Base-by-base conservation (phyloP, 2,888 invertebrate species). In the Amitus sp. region DNA sequence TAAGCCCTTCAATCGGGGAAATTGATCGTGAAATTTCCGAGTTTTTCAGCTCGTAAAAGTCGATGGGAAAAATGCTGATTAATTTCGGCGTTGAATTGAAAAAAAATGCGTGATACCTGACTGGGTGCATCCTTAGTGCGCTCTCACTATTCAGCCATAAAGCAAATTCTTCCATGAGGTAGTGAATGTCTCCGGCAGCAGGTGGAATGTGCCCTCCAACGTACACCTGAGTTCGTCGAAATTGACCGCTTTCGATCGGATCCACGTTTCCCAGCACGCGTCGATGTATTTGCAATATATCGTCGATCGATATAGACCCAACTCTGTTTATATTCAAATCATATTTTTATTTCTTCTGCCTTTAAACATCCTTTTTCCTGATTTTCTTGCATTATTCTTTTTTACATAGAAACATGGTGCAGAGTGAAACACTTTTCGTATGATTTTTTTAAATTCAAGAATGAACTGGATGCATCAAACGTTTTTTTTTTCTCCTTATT, bases 161-260 rank as follows among this genome's bases (percentile, higher is more conserved):
- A n/a, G 94, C 87, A 78, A 98, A 95, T 68, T 92, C 92, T 13
- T 87, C 86, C 94, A 98, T 95, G 13, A 97, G 85, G 39, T 86
- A 85, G 7, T 88, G 88, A 51, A 98, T 88, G 66, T 94, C 90
- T 0, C 89, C 88, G 0, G 98, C 94, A 0, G 91, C 88, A 0
- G 98, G 96, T 0, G 98, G 98, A 47, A 93, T 87, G 80, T 97
- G 96, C n/a, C 93, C 93, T 1, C 97, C 96, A 0, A 98, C 95
- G 83, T 93, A 98, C 5, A 98, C 97, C 77, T 96, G 96, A 2
- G 93, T 93, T 57, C 90, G 87, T 34, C 98, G 86, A 75, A 97
- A 92, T 52, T 89, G 87, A 0, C 98, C 98, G 1, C 96, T 94
- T 78, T 94, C 92, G 1, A 93, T 84, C 0, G 97, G 97, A 83